A percentile compares a stretch with the other conserved stretches of the same genome.
Conservation (phyloP, 1,140 invertebrate genomes). For the Neotoxoptera formosana region DNA sequence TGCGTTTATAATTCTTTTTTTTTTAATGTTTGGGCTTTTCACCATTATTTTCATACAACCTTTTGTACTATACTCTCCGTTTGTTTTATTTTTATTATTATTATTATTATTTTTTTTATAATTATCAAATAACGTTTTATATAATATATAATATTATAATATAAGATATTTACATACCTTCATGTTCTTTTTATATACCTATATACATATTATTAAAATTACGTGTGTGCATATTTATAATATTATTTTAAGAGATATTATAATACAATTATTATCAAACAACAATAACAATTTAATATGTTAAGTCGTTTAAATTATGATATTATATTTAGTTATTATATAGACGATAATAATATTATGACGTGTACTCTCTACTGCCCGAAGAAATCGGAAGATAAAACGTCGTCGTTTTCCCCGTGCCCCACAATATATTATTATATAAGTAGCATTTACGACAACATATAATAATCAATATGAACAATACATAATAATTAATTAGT, state of each 20-base stretch:
- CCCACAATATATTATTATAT: neutral
- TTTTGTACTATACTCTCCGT: conserved; percentile 39
- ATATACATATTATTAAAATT: neutral
- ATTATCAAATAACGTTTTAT: conserved; percentile 3
- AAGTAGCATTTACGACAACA: neutral
- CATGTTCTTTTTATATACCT: conserved; percentile 16
- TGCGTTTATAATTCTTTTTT: conserved; percentile 23
- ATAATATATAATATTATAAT: neutral
- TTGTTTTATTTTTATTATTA: neutral
- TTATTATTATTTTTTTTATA: conserved; percentile 17
- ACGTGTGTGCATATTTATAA: conserved; percentile 40
- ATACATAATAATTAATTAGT: conserved; percentile 2
- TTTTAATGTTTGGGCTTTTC: conserved; percentile 34
- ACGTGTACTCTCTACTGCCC: no score
- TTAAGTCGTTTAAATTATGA: neutral
- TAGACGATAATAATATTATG: neutral
- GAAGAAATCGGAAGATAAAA: neutral
- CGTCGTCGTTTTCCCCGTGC: neutral
- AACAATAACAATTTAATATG: neutral
- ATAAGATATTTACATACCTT: conserved; percentile 20
- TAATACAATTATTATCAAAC: neutral
- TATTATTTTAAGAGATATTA: neutral
- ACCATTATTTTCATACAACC: conserved; percentile 28
- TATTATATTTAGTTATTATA: neutral
- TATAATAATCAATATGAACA: neutral